Conservation (phyloP, 2,113 vertebrate species). For the Indicator maculatus region DNA sequence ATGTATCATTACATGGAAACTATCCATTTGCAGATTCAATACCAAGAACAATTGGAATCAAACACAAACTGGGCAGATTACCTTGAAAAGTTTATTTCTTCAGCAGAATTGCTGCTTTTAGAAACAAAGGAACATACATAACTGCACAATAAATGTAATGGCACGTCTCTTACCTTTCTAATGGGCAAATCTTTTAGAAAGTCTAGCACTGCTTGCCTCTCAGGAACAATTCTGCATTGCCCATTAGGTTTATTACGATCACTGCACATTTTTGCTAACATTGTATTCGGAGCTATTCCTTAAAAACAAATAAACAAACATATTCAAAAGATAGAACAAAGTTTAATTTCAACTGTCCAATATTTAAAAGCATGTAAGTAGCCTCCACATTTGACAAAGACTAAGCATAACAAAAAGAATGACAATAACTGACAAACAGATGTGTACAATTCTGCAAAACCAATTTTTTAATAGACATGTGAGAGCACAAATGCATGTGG, state of each 20-base stretch:
- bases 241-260: slow-evolving; percentile 97
- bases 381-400: neutral
- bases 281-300: slow-evolving; percentile 97
- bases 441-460: neutral
- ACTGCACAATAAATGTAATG: neutral
- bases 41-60: neutral
- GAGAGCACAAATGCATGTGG: neutral
- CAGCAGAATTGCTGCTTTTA: neutral
- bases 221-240: slow-evolving; percentile 85
- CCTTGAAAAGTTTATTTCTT: neutral
- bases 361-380: neutral
- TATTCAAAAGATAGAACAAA: neutral
- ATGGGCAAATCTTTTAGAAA: slow-evolving; percentile 91
- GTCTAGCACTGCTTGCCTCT: slow-evolving; percentile 84
- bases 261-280: slow-evolving; percentile 97
- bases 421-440: neutral
- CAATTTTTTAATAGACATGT: neutral
- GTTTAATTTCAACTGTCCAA: neutral
- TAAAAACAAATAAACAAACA: neutral
- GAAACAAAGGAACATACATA: neutral
- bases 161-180: slow-evolving; percentile 85
- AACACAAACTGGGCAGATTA: neutral
- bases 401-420: neutral
- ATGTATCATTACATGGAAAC: neutral
- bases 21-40: neutral